A percentile compares a stretch with the other conserved stretches of the same genome.
Conservation (phyloP, 2,113 vertebrate genomes). For the Notarius lentiginosus region DNA sequence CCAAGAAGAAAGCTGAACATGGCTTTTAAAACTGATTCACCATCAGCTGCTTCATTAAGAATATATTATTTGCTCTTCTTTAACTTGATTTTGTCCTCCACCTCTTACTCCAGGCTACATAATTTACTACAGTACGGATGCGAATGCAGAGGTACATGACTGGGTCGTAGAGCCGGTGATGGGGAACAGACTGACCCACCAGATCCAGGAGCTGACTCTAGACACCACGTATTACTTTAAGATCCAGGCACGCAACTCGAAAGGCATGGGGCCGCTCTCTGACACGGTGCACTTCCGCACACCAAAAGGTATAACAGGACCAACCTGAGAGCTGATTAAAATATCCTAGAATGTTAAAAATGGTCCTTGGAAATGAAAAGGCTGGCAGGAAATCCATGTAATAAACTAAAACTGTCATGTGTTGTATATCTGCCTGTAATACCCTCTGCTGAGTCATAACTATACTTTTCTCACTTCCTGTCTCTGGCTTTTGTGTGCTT, state of each 20-base stretch:
- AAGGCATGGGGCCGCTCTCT: conserved; percentile 98
- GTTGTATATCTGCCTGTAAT: neutral
- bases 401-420: neutral
- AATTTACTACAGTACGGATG: conserved; percentile 97
- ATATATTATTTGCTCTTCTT: neutral
- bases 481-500: conserved; percentile 74
- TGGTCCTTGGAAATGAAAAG: neutral
- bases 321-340: neutral
- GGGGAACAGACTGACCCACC: conserved; percentile 94
- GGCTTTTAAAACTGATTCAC: neutral
- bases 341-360: neutral
- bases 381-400: neutral
- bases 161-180: conserved; percentile 98
- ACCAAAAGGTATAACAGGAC: conserved; percentile 82
- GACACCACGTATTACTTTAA: conserved; percentile 97
- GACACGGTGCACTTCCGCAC: conserved; percentile 95
- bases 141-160: conserved; percentile 93
- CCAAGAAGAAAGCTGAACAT: neutral
- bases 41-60: too few relatives aligned
- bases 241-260: conserved; percentile 97
- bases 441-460: neutral
- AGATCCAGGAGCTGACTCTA: conserved; percentile 95
- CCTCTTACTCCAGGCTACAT: conserved; percentile 82
- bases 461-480: conserved; percentile 57
- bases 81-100: neutral